These are phyloP conservation scores for Agrotis exclamationis DNA, from an alignment of 2,888 invertebrate species.

Conservation along the genomic window DNA sequence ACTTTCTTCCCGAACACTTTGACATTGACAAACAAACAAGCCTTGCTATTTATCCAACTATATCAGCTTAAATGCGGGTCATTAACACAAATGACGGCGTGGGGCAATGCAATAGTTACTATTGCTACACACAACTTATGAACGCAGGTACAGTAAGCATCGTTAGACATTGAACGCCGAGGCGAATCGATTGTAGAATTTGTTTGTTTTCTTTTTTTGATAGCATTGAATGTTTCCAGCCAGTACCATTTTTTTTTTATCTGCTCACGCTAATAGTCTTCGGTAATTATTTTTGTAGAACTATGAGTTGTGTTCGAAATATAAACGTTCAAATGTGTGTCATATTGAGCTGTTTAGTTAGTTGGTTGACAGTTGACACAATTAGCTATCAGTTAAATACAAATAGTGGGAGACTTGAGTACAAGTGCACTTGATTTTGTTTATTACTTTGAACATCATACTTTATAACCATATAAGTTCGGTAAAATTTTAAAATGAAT, in stretches of 20 bases:
- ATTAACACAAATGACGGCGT: conserved; percentile 74
- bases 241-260: conserved; percentile 11
- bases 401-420: conserved; percentile 15
- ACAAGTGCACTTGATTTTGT: conserved; percentile 24
- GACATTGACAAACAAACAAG: conserved; percentile 70
- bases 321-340: conserved; percentile 39
- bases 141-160: conserved; percentile 53
- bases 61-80: conserved; percentile 74
- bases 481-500: neutral
- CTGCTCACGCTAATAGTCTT: conserved; percentile 3
- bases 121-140: conserved; percentile 58
- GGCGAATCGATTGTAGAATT: conserved; percentile 57
- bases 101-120: conserved; percentile 62
- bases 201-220: conserved; percentile 51
- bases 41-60: conserved; percentile 72
- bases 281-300: conserved; percentile 10
- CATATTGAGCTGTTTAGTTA: conserved; percentile 17
- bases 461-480: neutral
- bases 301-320: conserved; percentile 8
- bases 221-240: conserved; percentile 33
- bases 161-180: conserved; percentile 58
- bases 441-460: neutral
- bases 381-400: conserved; percentile 18
- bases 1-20: conserved; percentile 64
- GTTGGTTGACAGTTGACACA: conserved; percentile 28